These are phyloP conservation scores for Macrobrachium nipponense DNA, from an alignment of 1,140 invertebrate species.

Conservation along the genomic window DNA sequence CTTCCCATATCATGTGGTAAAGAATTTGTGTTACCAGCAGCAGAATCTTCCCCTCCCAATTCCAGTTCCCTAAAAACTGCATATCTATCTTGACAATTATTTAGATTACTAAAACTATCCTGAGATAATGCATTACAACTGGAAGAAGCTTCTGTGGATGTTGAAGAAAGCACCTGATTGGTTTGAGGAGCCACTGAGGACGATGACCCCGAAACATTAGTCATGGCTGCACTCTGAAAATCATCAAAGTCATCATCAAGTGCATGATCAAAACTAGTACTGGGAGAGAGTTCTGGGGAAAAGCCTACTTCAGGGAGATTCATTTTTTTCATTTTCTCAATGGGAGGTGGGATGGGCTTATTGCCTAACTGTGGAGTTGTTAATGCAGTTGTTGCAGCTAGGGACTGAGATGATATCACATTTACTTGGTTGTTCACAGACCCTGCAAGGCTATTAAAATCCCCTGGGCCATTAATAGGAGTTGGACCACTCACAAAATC, in stretches of 20 bases:
- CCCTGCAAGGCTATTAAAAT: too few species aligned
- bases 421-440: too few species aligned
- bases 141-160: background rate
- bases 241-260: conserved; percentile 59
- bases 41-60: background rate
- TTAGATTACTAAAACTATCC: conserved; percentile 28
- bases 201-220: background rate
- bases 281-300: conserved; percentile 46
- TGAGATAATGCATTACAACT: background rate
- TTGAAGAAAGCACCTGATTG: background rate
- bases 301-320: conserved; percentile 50
- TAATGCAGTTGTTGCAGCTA: background rate
- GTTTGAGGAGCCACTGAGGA: background rate
- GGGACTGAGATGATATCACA: background rate
- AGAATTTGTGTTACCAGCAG: background rate
- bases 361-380: background rate
- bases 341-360: conserved; percentile 11
- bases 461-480: too few species aligned
- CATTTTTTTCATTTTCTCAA: conserved; percentile 45
- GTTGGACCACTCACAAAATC: conserved; percentile 51
- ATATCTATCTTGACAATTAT: conserved; percentile 37
- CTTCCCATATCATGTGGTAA: background rate
- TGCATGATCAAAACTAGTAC: conserved; percentile 40
- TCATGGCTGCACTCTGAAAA: conserved; percentile 46
- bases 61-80: conserved; percentile 53